Evolutionary conservation across 1,140 invertebrate genomes (phyloP), one percentile per base, ranked within the genome.

Genomic region (Hermatobates lingyangjiaoensis): DNA sequence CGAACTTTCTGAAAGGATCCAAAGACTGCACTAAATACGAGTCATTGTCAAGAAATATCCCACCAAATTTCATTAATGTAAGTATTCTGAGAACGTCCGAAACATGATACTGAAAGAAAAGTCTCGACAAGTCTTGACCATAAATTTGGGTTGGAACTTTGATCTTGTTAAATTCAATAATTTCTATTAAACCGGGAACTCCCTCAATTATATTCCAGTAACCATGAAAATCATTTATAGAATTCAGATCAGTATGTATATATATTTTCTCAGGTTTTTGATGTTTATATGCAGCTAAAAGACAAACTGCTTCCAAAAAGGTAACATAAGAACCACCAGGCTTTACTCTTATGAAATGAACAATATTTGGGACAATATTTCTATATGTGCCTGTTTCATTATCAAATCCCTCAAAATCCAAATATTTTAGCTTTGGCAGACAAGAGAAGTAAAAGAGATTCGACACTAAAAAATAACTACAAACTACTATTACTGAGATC

Each of bases 1-100:
- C 67, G 54, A 62, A 68, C 42, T 55, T 56, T 34, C 54, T 25
- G 24, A 59, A 58, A 14, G 44, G 12, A 23, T 57, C 45, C n/a
- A 58, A 25, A 24, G 27, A 52, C 18, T 47, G 40, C 14, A 59
- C 48, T 21, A 57, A 4, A 28, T 53, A 56, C 12, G 48, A 47
- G 34, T 59, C 57, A 27, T 54, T 59, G 40, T 59, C 57, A 3
- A 59, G 38, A 50, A 53, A 59, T 14, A 59, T 59, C 2, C 57
- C 57, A 1, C 57, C 57, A 44, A 54, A 52, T 50, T 53, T n/a
- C 48, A 55, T 53, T 1, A 59, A 40, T 1, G 56, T 49, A 4
- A 40, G 27, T 25, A 57, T 56, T 20, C 57, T 45, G 14, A 45
- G 23, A 21, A 59, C 23, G 46, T 59, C 57, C 12, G 45, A 25